These are phyloP conservation scores for Allolobophora icterica DNA, from an alignment of 2,888 invertebrate species.

Conservation along the genomic window DNA sequence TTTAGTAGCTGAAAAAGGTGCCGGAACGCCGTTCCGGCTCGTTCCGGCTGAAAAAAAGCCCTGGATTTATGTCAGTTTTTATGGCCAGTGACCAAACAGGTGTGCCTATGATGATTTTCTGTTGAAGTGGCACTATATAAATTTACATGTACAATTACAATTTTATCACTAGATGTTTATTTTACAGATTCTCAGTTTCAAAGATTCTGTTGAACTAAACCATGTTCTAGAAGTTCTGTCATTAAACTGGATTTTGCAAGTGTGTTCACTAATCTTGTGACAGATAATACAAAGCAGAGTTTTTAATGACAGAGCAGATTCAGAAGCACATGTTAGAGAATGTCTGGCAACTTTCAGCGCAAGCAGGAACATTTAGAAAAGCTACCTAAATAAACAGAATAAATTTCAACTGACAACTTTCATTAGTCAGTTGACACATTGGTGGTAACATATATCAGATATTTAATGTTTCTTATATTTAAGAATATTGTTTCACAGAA, in stretches of 20 bases:
- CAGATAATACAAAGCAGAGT: neutral
- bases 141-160: neutral
- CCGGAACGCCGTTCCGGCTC: too few relatives aligned
- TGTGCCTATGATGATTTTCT: too few relatives aligned
- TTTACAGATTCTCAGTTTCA: too few relatives aligned
- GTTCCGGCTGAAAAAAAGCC: too few relatives aligned
- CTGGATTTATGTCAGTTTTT: neutral
- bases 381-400: neutral
- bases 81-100: neutral
- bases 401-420: neutral
- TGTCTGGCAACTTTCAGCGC: neutral
- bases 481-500: too few relatives aligned
- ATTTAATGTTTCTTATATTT: too few relatives aligned
- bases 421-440: neutral
- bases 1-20: too few relatives aligned
- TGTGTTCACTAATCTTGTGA: neutral
- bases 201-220: neutral
- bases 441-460: too few relatives aligned
- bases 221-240: neutral
- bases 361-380: neutral
- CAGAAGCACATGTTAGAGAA: neutral
- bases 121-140: too few relatives aligned
- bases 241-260: neutral
- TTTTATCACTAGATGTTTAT: neutral
- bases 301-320: neutral